Conservation (phyloP, 2,797 vertebrate genomes). For the Semaprochilodus insignis region DNA sequence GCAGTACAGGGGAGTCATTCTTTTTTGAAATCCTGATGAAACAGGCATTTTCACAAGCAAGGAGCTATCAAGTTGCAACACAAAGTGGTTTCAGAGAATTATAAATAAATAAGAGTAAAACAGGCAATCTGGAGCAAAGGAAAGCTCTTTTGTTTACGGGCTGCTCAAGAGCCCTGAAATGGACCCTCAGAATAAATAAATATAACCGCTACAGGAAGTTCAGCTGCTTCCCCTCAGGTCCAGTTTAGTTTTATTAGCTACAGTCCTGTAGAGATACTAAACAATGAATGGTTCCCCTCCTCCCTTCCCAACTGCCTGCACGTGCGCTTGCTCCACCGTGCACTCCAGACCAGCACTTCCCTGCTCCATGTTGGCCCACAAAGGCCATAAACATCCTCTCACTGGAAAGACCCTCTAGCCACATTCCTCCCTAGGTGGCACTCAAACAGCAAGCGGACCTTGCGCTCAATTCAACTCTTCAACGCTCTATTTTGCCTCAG, state of each 20-base stretch:
- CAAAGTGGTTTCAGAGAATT: slow-evolving; percentile 78
- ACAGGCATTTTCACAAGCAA: slow-evolving; percentile 77
- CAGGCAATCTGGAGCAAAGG: slow-evolving; percentile 68
- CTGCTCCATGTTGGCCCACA: slow-evolving; percentile 31
- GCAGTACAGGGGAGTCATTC: slow-evolving; percentile 69
- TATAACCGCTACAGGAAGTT: slow-evolving; percentile 82
- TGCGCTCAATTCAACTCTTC: not conserved
- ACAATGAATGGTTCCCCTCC: slow-evolving; percentile 64
- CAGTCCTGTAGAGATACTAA: slow-evolving; percentile 80
- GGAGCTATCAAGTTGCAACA: slow-evolving; percentile 75
- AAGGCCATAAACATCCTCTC: slow-evolving; percentile 48
- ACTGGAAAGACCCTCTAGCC: slow-evolving; percentile 11
- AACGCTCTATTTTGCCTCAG: slow-evolving; percentile 22
- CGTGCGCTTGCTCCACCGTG: slow-evolving; percentile 38
- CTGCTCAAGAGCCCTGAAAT: slow-evolving; percentile 77
- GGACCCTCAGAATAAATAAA: slow-evolving; percentile 82
- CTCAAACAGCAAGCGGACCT: slow-evolving; percentile 6
- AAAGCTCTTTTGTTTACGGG: slow-evolving; percentile 78
- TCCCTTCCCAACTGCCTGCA: slow-evolving; percentile 45
- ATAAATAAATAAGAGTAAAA: slow-evolving; percentile 78
- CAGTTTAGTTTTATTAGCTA: slow-evolving; percentile 81
- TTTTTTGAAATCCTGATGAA: slow-evolving; percentile 68
- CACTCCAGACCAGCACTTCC: slow-evolving; percentile 10
- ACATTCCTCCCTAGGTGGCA: slow-evolving; percentile 21
- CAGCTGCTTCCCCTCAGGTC: slow-evolving; percentile 76